Conservation (phyloP, 1,140 invertebrate species). For the Calephelis nemesis region DNA sequence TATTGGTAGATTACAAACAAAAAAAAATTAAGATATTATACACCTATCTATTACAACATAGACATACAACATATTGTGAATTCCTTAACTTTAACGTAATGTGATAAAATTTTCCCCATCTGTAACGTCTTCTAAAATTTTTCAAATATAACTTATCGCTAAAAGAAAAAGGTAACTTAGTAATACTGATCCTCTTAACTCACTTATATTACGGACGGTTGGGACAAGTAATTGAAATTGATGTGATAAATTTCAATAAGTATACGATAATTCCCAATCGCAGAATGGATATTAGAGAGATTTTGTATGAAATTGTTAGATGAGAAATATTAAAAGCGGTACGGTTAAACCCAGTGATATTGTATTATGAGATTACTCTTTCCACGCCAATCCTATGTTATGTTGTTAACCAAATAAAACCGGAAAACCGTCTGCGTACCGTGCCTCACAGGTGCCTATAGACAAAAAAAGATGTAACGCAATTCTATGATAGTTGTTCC, state of each 20-base stretch:
- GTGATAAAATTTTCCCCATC: constrained; percentile 6
- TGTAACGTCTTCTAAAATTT: not conserved
- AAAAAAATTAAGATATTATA: too few species aligned
- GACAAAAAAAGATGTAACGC: too few species aligned
- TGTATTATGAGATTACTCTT: not conserved
- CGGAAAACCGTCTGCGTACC: too few species aligned
- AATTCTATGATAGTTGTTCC: too few species aligned
- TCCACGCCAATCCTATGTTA: too few species aligned
- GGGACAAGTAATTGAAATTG: constrained; percentile 13
- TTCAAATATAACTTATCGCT: not conserved
- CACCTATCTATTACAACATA: too few species aligned
- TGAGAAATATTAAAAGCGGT: constrained; percentile 2
- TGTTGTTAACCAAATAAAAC: too few species aligned
- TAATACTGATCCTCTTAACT: constrained; percentile 8
- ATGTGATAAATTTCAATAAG: constrained; percentile 9
- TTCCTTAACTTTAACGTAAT: too few species aligned
- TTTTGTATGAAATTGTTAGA: not conserved
- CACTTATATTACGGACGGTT: not conserved
- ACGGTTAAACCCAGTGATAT: not conserved
- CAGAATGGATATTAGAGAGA: not conserved
- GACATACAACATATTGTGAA: too few species aligned
- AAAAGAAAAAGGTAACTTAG: constrained; percentile 12
- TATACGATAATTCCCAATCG: constrained; percentile 4
- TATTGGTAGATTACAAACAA: too few species aligned
- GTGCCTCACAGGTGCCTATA: too few species aligned